Percentiles rank a stretch among this genome's conserved stretches.
These are phyloP conservation scores for Merops nubicus DNA, from an alignment of 2,113 vertebrate species.

Conservation along the genomic window DNA sequence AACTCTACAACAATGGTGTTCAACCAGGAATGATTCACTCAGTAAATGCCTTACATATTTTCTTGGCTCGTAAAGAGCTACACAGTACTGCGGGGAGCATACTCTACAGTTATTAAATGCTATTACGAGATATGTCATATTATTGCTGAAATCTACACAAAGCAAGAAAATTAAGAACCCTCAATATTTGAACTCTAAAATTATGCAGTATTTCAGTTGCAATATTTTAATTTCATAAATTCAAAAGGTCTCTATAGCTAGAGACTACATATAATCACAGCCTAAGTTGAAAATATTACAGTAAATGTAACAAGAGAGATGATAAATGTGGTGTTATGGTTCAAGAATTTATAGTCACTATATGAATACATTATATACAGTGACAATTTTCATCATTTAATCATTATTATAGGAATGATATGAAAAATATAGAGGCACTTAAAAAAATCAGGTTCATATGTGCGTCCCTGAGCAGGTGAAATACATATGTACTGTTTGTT, in stretches of 20 bases:
- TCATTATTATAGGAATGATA: background rate
- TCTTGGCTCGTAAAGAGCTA: background rate
- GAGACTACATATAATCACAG: background rate
- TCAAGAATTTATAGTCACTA: background rate
- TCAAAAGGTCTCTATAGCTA: background rate
- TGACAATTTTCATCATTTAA: constrained; percentile 8
- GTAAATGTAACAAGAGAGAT: background rate
- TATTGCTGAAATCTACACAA: background rate
- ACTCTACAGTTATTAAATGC: background rate
- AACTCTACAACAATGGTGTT: background rate
- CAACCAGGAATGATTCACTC: background rate
- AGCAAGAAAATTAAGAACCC: background rate
- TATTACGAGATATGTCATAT: background rate
- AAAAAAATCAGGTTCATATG: background rate
- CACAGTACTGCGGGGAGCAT: background rate
- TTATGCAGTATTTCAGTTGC: background rate
- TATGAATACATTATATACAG: background rate
- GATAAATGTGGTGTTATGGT: background rate
- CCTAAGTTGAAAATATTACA: background rate
- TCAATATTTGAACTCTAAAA: constrained; percentile 9
- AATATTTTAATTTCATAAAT: background rate
- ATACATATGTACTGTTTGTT: background rate
- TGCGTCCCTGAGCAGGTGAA: background rate
- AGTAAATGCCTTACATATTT: background rate
- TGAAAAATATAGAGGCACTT: background rate